phyloP scores from a whole-genome alignment of 92 coral and sea anemone genomes.

The Pocillopora grandis region DNA sequence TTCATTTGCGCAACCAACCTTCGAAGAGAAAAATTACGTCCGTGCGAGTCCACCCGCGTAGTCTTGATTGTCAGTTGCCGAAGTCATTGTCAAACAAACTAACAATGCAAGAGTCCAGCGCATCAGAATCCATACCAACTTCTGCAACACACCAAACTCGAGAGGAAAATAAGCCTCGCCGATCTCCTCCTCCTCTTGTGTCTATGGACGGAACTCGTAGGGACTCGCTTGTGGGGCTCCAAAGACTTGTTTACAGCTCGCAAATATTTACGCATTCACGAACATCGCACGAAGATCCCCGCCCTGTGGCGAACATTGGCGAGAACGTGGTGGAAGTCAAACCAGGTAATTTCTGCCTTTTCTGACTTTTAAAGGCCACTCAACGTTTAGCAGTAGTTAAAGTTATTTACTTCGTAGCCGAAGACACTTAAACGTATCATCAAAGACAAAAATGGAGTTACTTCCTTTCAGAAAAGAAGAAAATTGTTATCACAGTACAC shows the following conservation, averaged over 20 bases:
- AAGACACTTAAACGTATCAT: slow-evolving; percentile 23
- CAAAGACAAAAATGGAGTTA: neutral
- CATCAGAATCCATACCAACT: slow-evolving; percentile 9
- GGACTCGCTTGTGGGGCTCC: slow-evolving; percentile 80
- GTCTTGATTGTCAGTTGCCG: neutral
- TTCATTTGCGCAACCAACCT: neutral
- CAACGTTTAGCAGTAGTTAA: slow-evolving; percentile 28
- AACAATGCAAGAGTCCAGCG: slow-evolving; percentile 12
- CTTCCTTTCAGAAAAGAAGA: neutral
- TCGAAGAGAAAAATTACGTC: neutral
- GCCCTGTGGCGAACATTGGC: slow-evolving; percentile 39
- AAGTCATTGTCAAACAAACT: neutral
- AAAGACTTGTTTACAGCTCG: slow-evolving; percentile 83
- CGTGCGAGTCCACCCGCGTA: neutral
- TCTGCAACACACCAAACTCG: slow-evolving; percentile 36
- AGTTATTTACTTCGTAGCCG: slow-evolving; percentile 29
- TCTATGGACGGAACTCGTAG: slow-evolving; percentile 69
- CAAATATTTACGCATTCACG: slow-evolving; percentile 64
- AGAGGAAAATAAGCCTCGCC: slow-evolving; percentile 61
- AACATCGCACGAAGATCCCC: slow-evolving; percentile 34
- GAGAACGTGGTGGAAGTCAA: slow-evolving; percentile 39
- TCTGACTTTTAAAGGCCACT: slow-evolving; percentile 10
- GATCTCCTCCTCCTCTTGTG: slow-evolving; percentile 86
- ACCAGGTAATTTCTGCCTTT: slow-evolving; percentile 35
- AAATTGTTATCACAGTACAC: neutral